A percentile compares a stretch with the other conserved stretches of the same genome.
Evolutionary conservation across 2,113 vertebrate genomes (phyloP).

Genomic region (Dromiciops gliroides): DNA sequence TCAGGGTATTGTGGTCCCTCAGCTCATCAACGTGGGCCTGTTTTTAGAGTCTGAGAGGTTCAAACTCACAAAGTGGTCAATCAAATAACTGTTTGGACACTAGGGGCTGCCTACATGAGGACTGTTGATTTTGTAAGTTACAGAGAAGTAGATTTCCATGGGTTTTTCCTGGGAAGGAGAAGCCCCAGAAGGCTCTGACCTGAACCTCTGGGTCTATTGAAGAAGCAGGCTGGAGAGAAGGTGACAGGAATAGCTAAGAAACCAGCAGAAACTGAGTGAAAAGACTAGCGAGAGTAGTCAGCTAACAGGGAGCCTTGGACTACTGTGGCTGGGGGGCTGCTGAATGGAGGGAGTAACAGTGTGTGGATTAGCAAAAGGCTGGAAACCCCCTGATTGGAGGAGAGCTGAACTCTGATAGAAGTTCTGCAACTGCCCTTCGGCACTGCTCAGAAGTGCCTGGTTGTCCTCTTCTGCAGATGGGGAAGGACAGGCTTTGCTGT

Average conservation of each 20-base stretch:
- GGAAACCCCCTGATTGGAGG: no score
- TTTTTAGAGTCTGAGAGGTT: background rate
- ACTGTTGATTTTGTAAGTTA: background rate
- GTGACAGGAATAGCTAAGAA: background rate
- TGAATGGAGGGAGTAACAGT: no score
- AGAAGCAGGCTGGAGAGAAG: background rate
- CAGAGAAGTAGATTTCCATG: background rate
- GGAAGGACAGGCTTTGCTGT: no score
- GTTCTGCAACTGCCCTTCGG: no score
- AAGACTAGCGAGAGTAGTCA: no score
- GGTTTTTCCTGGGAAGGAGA: background rate
- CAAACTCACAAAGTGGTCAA: background rate
- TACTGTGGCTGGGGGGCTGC: no score
- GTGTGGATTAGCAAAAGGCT: no score
- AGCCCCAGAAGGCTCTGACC: background rate
- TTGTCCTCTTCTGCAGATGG: no score
- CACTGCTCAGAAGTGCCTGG: no score
- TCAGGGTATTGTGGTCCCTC: background rate
- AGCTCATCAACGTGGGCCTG: background rate
- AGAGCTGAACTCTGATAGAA: no score
- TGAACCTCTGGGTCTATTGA: background rate
- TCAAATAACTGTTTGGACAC: background rate
- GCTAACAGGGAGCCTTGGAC: no score
- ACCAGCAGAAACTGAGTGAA: no score
- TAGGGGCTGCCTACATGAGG: background rate